Conservation (phyloP, 2,888 invertebrate genomes). For the Tipula helvola region DNA sequence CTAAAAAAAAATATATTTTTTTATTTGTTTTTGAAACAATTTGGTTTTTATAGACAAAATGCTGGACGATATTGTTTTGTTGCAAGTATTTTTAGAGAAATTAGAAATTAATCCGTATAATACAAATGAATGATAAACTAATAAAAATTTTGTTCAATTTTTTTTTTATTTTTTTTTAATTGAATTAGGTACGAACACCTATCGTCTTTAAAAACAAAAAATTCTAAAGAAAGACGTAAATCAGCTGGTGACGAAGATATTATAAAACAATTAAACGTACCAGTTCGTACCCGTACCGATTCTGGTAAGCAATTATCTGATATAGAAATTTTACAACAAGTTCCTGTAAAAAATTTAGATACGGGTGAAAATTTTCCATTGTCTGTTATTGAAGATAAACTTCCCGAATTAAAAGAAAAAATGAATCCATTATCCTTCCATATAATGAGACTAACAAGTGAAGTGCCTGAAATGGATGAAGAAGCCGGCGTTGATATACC, state of each 20-base stretch:
- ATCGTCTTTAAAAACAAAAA: conserved; percentile 23
- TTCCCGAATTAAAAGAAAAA: conserved; percentile 53
- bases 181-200: conserved; percentile 6
- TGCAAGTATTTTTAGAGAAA: not conserved
- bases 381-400: conserved; percentile 53
- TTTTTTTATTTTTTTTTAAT: not conserved
- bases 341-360: conserved; percentile 69
- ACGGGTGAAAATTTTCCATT: conserved; percentile 86
- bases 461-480: conserved; percentile 64
- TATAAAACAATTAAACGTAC: conserved; percentile 54
- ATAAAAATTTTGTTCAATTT: not conserved
- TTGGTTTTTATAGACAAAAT: conserved; percentile 4
- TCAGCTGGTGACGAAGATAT: conserved; percentile 73
- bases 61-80: not conserved
- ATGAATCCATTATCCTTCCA: conserved; percentile 91
- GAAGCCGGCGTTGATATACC: conserved; percentile 37
- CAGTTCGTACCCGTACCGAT: conserved; percentile 68
- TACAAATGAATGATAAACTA: not conserved
- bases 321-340: conserved; percentile 86
- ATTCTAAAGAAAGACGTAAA: conserved; percentile 51
- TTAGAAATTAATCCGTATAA: not conserved
- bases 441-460: conserved; percentile 81
- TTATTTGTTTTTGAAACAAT: not conserved
- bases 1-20: not conserved
- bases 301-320: conserved; percentile 80